Percentiles rank a stretch among this genome's conserved stretches.
These are phyloP conservation scores for Tachypleus tridentatus DNA, from an alignment of 1,140 invertebrate species.

Conservation along the genomic window DNA sequence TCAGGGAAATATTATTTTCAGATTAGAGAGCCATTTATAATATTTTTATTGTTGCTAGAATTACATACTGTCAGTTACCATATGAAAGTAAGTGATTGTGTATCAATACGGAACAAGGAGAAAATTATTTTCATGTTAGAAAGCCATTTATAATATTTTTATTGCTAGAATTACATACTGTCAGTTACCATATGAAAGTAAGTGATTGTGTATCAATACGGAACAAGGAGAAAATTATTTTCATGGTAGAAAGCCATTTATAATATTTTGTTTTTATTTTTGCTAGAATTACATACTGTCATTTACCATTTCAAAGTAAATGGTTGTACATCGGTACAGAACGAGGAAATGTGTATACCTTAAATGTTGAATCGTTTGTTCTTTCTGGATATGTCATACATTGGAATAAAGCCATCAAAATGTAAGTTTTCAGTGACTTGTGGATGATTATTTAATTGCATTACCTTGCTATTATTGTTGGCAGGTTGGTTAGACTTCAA, in stretches of 20 bases:
- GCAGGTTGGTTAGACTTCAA: no score
- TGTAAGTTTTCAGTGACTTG: slow-evolving; percentile 62
- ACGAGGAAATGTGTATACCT: slow-evolving; percentile 92
- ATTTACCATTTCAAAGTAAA: slow-evolving; percentile 40
- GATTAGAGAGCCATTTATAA: neutral
- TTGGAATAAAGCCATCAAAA: slow-evolving; percentile 99
- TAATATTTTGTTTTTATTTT: neutral
- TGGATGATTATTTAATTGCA: no score
- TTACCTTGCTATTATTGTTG: no score
- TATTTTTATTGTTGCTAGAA: neutral
- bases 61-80: neutral
- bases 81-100: neutral
- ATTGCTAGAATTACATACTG: neutral
- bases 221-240: slow-evolving; percentile 54
- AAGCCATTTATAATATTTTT: neutral
- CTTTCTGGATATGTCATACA: slow-evolving; percentile 98
- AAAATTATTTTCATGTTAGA: neutral
- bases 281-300: neutral
- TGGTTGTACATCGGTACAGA: slow-evolving; percentile 98
- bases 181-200: slow-evolving; percentile 30
- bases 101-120: no score
- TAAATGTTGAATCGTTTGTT: slow-evolving; percentile 89
- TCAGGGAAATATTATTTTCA: slow-evolving; percentile 5
- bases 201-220: slow-evolving; percentile 97
- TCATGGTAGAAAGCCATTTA: neutral